Conservation (phyloP, 1,140 invertebrate species). For the Branchinecta lynchi region DNA sequence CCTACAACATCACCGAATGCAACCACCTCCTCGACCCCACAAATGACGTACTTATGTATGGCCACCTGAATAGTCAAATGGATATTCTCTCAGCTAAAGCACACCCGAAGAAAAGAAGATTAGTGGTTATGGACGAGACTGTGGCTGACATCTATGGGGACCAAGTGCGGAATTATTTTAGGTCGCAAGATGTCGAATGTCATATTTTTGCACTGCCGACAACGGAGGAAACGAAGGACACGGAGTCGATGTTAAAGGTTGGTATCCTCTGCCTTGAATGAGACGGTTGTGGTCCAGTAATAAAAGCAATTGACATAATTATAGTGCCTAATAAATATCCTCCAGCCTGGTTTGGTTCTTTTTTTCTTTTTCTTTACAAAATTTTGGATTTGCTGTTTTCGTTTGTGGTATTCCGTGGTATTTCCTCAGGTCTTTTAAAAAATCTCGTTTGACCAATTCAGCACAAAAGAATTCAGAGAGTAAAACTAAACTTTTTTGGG, state of each 20-base stretch:
- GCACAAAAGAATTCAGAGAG: too few relatives aligned
- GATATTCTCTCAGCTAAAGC: neutral
- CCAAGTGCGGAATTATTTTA: neutral
- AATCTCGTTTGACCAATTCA: too few relatives aligned
- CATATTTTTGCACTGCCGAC: neutral
- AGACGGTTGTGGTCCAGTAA: too few relatives aligned
- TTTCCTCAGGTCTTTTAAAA: too few relatives aligned
- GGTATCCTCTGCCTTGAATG: neutral
- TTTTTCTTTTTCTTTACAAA: too few relatives aligned
- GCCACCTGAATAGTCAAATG: neutral
- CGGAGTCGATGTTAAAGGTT: neutral
- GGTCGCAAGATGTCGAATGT: neutral
- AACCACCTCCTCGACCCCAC: neutral
- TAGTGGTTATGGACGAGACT: neutral
- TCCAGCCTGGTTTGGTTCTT: too few relatives aligned
- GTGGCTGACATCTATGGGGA: neutral
- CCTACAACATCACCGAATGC: neutral
- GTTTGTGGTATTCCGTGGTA: too few relatives aligned
- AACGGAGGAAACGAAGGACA: neutral
- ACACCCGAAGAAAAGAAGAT: neutral
- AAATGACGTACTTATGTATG: neutral
- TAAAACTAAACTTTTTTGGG: too few relatives aligned
- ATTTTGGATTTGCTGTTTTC: too few relatives aligned
- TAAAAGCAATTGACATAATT: too few relatives aligned
- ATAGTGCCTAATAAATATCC: too few relatives aligned